A percentile compares a stretch with the other conserved stretches of the same genome.
Evolutionary conservation across 2,888 invertebrate genomes (phyloP).

Genomic region (Teleogryllus oceanicus): DNA sequence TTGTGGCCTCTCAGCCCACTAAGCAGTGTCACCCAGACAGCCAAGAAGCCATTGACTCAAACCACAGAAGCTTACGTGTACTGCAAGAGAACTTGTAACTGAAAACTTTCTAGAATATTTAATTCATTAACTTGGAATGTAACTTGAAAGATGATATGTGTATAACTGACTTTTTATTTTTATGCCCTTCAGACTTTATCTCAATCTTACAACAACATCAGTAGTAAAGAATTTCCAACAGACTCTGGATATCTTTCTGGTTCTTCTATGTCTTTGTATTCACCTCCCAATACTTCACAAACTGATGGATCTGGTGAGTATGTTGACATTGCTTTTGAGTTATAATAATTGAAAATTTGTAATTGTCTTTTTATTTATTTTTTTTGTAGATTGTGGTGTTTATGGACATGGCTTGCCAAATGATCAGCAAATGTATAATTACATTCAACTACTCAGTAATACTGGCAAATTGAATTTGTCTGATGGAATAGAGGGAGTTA

Average conservation of each 20-base stretch:
- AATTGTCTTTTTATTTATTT: not conserved
- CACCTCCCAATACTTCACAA: slow-evolving; percentile 22
- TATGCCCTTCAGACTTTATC: not conserved
- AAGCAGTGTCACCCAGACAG: too few relatives aligned
- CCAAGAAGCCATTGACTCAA: too few relatives aligned
- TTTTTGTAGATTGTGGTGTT: slow-evolving; percentile 28
- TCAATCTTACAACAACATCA: slow-evolving; percentile 25
- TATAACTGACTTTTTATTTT: not conserved
- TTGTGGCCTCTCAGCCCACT: too few relatives aligned
- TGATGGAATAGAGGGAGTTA: not conserved
- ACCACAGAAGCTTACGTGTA: too few relatives aligned
- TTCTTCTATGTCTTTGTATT: slow-evolving; percentile 32
- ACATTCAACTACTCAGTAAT: slow-evolving; percentile 35
- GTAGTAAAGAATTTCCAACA: slow-evolving; percentile 27
- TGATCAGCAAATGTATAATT: slow-evolving; percentile 37
- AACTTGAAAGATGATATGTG: too few relatives aligned
- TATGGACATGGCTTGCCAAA: slow-evolving; percentile 37
- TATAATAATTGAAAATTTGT: not conserved
- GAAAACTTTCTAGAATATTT: too few relatives aligned
- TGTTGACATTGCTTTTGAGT: not conserved
- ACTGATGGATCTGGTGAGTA: not conserved
- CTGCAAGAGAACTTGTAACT: too few relatives aligned
- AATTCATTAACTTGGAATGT: too few relatives aligned
- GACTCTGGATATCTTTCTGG: slow-evolving; percentile 28
- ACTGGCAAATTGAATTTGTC: slow-evolving; percentile 29